Base-by-base conservation (phyloP, 2,113 vertebrate species). In the Thinocorus orbignyianus region DNA sequence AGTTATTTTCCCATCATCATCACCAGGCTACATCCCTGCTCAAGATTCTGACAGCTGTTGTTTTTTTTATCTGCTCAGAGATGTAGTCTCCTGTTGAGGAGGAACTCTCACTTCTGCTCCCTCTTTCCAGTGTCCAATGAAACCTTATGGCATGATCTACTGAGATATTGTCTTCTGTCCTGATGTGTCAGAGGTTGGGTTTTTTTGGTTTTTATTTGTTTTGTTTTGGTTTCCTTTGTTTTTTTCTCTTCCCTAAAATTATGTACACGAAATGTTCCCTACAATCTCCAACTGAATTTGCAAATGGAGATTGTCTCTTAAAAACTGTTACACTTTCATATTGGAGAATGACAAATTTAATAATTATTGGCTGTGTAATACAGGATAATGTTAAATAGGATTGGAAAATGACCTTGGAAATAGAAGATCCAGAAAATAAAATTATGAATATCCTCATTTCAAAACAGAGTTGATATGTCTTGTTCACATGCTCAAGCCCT, bases 141-240 rank as follows among this genome's bases (percentile, higher is more conserved):
- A 80, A 61, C 54, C 15, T 61, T 61, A 52, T 17, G 54, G 49
- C 0, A 0, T 65, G 37, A 33, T 54, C 19, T 57, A 4, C 37
- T 65, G 24, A 55, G 69, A 3, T 35, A n/a, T 19, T 7, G 8
- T 62, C 51, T 78, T 68, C 54, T 77, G 22, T 12, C 13, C 15
- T 62, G 44, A 15, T 64, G 6, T 8, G 11, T 64, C 37, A 49
- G 22, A 48, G 4, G 23, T 72, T 3, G 8, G n/a, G n/a, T n/a
- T 24, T 25, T 18, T 23, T 37, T 19, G 44, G 20, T 31, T 30
- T 5, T 24, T 54, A 19, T 31, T 42, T 35, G 4, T 10, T 10
- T 3, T 42, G 7, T 9, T 2, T 42, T n/a, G n/a, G n/a, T 19
- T 35, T 26, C 24, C 24, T 5, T 24, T 54, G 23, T 31, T 42